A percentile compares a stretch with the other conserved stretches of the same genome.
Conservation (phyloP, 92 coral and sea anemone genomes). For the Paramuricea clavata region DNA sequence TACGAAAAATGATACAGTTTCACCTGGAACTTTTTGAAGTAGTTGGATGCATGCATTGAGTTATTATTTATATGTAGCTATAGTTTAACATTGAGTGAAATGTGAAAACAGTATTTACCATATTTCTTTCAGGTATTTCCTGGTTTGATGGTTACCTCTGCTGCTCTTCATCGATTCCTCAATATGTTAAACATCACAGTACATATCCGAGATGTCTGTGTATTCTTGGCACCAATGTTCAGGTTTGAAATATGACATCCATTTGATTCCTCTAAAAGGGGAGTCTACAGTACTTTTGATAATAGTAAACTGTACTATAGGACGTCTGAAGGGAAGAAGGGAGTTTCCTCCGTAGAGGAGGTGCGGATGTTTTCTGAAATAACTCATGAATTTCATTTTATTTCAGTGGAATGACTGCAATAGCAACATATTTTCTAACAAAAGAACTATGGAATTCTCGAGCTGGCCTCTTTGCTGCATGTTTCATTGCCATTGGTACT, state of each 20-base stretch:
- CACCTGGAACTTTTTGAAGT: too few relatives aligned
- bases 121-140: constrained; percentile 84
- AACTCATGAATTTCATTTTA: too few relatives aligned
- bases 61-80: too few relatives aligned
- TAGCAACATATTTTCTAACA: constrained; percentile 94
- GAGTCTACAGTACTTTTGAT: too few relatives aligned
- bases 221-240: constrained; percentile 93
- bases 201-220: constrained; percentile 97
- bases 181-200: constrained; percentile 89
- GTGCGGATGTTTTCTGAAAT: too few relatives aligned
- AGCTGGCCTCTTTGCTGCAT: constrained; percentile 99
- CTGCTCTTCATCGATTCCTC: constrained; percentile 85
- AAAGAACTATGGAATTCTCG: constrained; percentile 98
- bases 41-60: too few relatives aligned
- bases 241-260: constrained; percentile 60
- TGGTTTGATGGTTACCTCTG: constrained; percentile 97
- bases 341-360: too few relatives aligned
- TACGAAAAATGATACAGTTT: too few relatives aligned
- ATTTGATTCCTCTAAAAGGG: too few relatives aligned
- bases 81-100: background rate
- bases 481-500: constrained; percentile 88
- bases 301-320: too few relatives aligned
- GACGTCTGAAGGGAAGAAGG: too few relatives aligned
- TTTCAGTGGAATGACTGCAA: constrained; percentile 94
- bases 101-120: background rate